Conservation (phyloP, 1,140 invertebrate species). For the Diabrotica virgifera region DNA sequence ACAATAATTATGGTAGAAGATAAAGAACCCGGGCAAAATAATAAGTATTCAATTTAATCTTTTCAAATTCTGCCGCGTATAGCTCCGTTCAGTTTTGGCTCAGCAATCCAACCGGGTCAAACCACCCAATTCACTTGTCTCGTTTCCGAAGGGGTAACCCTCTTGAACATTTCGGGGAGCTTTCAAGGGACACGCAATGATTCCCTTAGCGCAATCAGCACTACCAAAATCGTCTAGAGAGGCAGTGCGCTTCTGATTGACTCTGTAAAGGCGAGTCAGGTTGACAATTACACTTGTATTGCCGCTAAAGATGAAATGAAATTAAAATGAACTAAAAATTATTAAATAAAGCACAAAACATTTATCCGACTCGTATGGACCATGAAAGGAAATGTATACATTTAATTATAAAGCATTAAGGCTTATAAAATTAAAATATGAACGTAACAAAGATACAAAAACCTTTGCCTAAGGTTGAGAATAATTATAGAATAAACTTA, state of each 20-base stretch:
- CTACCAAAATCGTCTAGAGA: slow-evolving; percentile 64
- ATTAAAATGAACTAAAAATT: no score
- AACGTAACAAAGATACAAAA: no score
- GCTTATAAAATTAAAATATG: no score
- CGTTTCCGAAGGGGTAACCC: slow-evolving; percentile 62
- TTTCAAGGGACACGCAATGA: slow-evolving; percentile 51
- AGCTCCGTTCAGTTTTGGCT: slow-evolving; percentile 59
- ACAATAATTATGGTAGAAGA: no score
- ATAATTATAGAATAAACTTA: no score
- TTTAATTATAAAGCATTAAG: no score
- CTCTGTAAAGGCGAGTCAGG: slow-evolving; percentile 49
- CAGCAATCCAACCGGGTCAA: slow-evolving; percentile 68
- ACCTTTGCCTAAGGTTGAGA: no score
- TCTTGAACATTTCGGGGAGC: slow-evolving; percentile 60
- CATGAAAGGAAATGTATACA: no score
- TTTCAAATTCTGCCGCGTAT: slow-evolving; percentile 61
- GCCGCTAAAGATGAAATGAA: no score
- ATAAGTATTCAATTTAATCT: slow-evolving; percentile 62
- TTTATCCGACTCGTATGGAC: no score
- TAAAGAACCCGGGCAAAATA: no score
- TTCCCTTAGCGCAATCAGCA: slow-evolving; percentile 51
- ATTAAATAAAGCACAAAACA: no score
- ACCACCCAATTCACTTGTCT: slow-evolving; percentile 66
- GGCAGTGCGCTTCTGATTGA: slow-evolving; percentile 72
- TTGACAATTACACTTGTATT: slow-evolving; percentile 59